These are phyloP conservation scores for Leuciscus waleckii DNA, from an alignment of 2,797 vertebrate genomes.

Conservation along the genomic window DNA sequence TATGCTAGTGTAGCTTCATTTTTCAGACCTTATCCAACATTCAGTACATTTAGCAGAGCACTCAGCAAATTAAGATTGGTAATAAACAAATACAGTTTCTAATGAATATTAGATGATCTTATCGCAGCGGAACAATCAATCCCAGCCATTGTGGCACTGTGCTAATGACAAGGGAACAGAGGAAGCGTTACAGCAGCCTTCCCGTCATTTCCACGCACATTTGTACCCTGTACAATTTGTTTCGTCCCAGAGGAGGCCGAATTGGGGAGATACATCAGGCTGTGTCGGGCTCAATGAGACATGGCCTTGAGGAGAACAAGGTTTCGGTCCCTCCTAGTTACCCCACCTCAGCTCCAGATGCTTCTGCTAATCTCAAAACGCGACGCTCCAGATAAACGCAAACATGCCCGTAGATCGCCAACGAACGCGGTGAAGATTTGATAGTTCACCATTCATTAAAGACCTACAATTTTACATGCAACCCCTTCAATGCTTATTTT, in stretches of 20 bases:
- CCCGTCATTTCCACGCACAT: constrained; percentile 53
- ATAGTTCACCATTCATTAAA: not conserved
- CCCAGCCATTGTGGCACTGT: constrained; percentile 57
- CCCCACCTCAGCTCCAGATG: constrained; percentile 18
- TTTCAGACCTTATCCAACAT: constrained; percentile 25
- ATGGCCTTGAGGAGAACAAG: constrained; percentile 36
- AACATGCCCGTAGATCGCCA: not conserved
- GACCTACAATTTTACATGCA: not conserved
- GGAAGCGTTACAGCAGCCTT: constrained; percentile 60
- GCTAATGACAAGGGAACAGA: constrained; percentile 64
- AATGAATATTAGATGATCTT: constrained; percentile 76
- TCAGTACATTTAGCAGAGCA: constrained; percentile 53
- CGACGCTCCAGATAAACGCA: not conserved
- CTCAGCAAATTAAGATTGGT: constrained; percentile 60
- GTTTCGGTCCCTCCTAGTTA: constrained; percentile 11
- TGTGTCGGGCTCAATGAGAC: constrained; percentile 46
- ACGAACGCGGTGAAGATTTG: not conserved
- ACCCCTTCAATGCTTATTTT: not conserved
- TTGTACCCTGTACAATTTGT: constrained; percentile 60
- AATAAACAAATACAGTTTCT: constrained; percentile 67
- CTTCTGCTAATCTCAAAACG: not conserved
- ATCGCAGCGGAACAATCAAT: constrained; percentile 65
- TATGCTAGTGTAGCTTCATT: constrained; percentile 28
- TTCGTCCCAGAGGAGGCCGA: constrained; percentile 40
- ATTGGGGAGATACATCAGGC: constrained; percentile 53